Percentiles rank a stretch among this genome's conserved stretches.
Evolutionary conservation across 2,113 vertebrate genomes (phyloP).

Genomic region (Carassius gibelio): DNA sequence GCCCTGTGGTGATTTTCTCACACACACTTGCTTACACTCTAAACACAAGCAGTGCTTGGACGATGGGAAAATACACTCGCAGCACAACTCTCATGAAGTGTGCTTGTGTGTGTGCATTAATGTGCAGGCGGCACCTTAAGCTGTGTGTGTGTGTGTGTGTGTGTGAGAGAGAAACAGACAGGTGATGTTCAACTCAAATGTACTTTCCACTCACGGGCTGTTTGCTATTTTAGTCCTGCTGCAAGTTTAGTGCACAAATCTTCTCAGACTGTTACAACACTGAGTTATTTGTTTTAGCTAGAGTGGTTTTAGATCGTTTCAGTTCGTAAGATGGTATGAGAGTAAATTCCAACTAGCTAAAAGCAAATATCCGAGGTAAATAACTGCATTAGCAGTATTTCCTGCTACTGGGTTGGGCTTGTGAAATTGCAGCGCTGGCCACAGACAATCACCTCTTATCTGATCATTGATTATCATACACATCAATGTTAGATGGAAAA

Average conservation of each 20-base stretch:
- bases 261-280: not conserved
- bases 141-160: slow-evolving; percentile 23
- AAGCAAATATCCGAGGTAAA: not conserved
- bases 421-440: not conserved
- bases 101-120: slow-evolving; percentile 57
- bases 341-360: not conserved
- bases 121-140: slow-evolving; percentile 33
- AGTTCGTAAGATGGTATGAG: not conserved
- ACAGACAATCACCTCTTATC: not conserved
- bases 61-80: slow-evolving; percentile 67
- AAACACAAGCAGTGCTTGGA: slow-evolving; percentile 67
- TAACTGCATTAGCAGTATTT: not conserved
- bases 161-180: slow-evolving; percentile 9
- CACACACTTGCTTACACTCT: slow-evolving; percentile 74
- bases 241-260: not conserved
- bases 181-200: slow-evolving; percentile 30
- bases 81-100: slow-evolving; percentile 64
- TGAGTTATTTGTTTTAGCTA: not conserved
- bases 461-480: not conserved
- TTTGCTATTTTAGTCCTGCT: slow-evolving; percentile 48
- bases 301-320: not conserved
- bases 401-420: not conserved
- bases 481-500: not conserved
- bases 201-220: slow-evolving; percentile 49
- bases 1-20: slow-evolving; percentile 69